These are phyloP conservation scores for Globodera rostochiensis DNA, from an alignment of 1,140 invertebrate genomes.

Conservation along the genomic window DNA sequence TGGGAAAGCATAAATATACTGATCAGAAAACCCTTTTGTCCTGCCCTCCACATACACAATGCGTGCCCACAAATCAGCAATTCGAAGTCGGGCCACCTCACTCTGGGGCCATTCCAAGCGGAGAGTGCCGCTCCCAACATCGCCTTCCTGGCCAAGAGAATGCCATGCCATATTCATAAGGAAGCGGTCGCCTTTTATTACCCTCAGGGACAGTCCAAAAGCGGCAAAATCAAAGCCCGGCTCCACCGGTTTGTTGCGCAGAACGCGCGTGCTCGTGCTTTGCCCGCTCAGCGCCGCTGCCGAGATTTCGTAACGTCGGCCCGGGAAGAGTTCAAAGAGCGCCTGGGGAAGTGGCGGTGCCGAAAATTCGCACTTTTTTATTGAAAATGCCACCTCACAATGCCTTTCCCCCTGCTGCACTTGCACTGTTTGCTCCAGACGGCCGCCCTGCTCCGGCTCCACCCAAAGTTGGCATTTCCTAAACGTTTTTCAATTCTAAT, in stretches of 20 bases:
- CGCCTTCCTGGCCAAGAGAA: constrained; percentile 19
- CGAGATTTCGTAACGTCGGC: constrained; percentile 58
- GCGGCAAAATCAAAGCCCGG: constrained; percentile 60
- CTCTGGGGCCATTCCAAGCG: constrained; percentile 45
- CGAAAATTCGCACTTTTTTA: background rate
- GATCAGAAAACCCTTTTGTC: too few relatives aligned
- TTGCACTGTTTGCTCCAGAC: constrained; percentile 5
- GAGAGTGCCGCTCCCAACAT: constrained; percentile 7
- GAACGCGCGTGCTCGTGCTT: constrained; percentile 49
- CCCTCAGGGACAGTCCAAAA: constrained; percentile 58
- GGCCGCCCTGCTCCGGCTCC: constrained; percentile 15
- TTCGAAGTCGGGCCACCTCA: constrained; percentile 50
- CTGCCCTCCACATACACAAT: constrained; percentile 31
- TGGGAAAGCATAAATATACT: too few relatives aligned
- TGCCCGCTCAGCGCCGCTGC: constrained; percentile 48
- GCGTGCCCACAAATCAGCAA: constrained; percentile 60
- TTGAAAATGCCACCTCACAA: background rate
- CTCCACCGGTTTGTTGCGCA: constrained; percentile 53
- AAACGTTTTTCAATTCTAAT: background rate
- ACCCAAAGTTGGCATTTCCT: constrained; percentile 31
- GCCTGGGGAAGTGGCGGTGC: constrained; percentile 41
- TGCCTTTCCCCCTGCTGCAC: background rate
- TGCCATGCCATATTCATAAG: too few relatives aligned
- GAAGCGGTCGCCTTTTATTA: constrained; percentile 17
- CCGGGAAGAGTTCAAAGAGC: constrained; percentile 52